These are phyloP conservation scores for Sinella curviseta DNA, from an alignment of 1,140 invertebrate genomes.

Conservation along the genomic window DNA sequence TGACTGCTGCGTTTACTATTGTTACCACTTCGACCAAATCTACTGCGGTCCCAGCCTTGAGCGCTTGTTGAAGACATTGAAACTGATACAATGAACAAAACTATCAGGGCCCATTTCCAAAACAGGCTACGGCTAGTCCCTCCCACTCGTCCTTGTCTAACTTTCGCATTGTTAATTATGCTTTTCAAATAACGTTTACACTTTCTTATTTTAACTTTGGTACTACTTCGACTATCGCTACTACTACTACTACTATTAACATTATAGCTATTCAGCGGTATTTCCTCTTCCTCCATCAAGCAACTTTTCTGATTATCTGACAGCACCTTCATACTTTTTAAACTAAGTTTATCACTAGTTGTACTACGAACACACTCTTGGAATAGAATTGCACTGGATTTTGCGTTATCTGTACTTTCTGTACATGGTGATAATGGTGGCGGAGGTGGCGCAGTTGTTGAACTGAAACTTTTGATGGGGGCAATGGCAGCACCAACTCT, in stretches of 20 bases:
- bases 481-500: too few species aligned
- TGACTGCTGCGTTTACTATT: constrained; percentile 4
- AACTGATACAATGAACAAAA: neutral
- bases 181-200: neutral
- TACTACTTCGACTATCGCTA: neutral
- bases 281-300: neutral
- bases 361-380: too few species aligned
- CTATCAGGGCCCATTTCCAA: neutral
- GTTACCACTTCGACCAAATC: constrained; percentile 5
- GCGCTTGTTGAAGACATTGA: neutral
- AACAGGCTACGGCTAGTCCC: neutral
- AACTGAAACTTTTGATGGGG: too few species aligned
- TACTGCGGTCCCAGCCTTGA: neutral
- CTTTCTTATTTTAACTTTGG: neutral
- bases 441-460: too few species aligned
- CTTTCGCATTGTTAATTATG: neutral
- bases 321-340: neutral
- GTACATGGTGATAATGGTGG: too few species aligned
- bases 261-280: neutral
- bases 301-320: neutral
- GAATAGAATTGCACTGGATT: too few species aligned
- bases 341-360: neutral
- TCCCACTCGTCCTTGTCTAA: neutral
- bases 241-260: neutral
- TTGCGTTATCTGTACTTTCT: too few species aligned